Evolutionary conservation across 2,888 invertebrate genomes (phyloP), one percentile per base, ranked within the genome.

Genomic region (Chouioia cunea): DNA sequence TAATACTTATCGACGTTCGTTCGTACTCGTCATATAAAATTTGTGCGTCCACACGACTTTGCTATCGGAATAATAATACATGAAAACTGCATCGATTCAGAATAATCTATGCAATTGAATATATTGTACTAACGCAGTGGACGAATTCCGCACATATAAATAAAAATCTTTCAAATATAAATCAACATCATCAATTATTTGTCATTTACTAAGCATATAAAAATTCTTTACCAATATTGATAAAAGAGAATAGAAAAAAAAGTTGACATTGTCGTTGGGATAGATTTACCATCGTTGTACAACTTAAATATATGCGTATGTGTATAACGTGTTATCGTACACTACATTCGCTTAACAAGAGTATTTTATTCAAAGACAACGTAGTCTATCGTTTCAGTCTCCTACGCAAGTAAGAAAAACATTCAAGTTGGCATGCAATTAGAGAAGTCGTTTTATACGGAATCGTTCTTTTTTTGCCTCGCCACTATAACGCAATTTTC

Each of bases 11-110:
- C 36, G 12, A 10, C 36, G 36, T 4, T 70, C 36, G 36, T 4
- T 70, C 65, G 59, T 43, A 23, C 18, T 4, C 47, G 36, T 66
- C 48, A n/a, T 8, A 22, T 2, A 44, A 16, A 23, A n/a, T 36
- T 22, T 66, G 18, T 18, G 23, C 48, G 56, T 56, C 23, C 16
- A 23, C 70, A 70, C 47, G 72, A 75, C 65, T 72, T 70, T 68
- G 74, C 64, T 76, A 74, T 68, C 74, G 71, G 70, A 73, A 73
- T 77, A 75, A 75, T 75, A 77, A 73, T 71, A 78, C 71, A 74
- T 75, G 77, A 73, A 75, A 36, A 6, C 36, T 36, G 10, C 36
- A 36, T 36, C 36, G 36, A 36, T 10, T 6, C 36, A 36, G 10
- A 6, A 36, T 6, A 36, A 1, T 36, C 4, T 12, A 10, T 12